Evolutionary conservation across 2,113 vertebrate species (phyloP).

Genomic region (Monopterus albus): DNA sequence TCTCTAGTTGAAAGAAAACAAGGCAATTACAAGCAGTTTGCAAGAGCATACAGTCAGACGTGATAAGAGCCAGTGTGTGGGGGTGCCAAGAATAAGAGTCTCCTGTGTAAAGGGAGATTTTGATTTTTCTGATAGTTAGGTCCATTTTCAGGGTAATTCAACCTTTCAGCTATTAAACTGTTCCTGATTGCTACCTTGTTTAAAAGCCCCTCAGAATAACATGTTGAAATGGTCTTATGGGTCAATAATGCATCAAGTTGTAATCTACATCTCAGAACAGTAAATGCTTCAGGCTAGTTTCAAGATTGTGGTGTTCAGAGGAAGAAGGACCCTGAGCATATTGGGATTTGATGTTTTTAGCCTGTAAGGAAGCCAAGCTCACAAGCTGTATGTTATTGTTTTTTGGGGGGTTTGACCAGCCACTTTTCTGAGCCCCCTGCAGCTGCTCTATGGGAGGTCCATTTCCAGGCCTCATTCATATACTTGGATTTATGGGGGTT

Average conservation of each 20-base stretch:
- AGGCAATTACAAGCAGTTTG: constrained; percentile 59
- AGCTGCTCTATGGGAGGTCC: constrained; percentile 39
- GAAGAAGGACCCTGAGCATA: neutral
- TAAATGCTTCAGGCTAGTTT: neutral
- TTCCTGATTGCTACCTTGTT: neutral
- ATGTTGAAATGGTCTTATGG: constrained; percentile 6
- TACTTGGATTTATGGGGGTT: no score
- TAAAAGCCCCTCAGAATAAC: neutral
- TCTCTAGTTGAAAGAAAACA: constrained; percentile 59
- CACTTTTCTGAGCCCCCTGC: constrained; percentile 15
- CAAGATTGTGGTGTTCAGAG: constrained; percentile 9
- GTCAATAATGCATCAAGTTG: neutral
- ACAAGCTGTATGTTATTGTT: neutral
- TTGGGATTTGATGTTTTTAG: constrained; percentile 16
- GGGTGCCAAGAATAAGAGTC: constrained; percentile 65
- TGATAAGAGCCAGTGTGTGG: constrained; percentile 64
- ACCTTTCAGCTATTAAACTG: constrained; percentile 23
- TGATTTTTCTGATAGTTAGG: constrained; percentile 41
- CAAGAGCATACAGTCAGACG: constrained; percentile 36
- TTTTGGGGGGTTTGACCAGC: no score
- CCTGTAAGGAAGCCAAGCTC: neutral
- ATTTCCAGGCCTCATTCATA: no score
- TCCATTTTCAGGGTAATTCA: constrained; percentile 54
- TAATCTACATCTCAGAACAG: constrained; percentile 21
- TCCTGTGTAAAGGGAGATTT: constrained; percentile 45